Percentiles rank a stretch among this genome's conserved stretches.
phyloP scores from a whole-genome alignment of 2,113 vertebrate species.

The Capreolus pygargus region DNA sequence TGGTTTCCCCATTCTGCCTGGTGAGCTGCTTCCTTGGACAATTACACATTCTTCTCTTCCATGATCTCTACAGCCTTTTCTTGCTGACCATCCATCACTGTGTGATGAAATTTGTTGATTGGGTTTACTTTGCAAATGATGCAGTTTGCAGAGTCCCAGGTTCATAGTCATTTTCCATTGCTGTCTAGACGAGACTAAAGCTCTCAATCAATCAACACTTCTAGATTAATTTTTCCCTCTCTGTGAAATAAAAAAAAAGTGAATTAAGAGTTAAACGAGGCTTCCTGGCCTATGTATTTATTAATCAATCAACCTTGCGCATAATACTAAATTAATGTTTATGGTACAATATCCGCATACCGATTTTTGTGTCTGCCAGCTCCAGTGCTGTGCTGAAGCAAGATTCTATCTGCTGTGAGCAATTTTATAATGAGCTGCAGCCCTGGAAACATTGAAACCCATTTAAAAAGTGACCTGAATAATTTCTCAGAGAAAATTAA shows the following conservation, averaged over 20 bases:
- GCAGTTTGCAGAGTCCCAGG: slow-evolving; percentile 44
- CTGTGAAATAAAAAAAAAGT: slow-evolving; percentile 56
- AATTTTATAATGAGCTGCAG: slow-evolving; percentile 83
- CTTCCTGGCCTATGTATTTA: slow-evolving; percentile 69
- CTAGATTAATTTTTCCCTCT: slow-evolving; percentile 60
- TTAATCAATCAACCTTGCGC: slow-evolving; percentile 67
- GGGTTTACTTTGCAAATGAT: slow-evolving; percentile 71
- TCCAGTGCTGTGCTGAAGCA: slow-evolving; percentile 83
- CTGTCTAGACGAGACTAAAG: slow-evolving; percentile 61
- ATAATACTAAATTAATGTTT: slow-evolving; percentile 86
- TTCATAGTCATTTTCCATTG: slow-evolving; percentile 47
- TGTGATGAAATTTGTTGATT: slow-evolving; percentile 65
- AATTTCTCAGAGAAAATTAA: slow-evolving; percentile 85
- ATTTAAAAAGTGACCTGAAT: slow-evolving; percentile 83
- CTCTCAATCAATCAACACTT: slow-evolving; percentile 59
- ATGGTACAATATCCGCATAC: slow-evolving; percentile 83
- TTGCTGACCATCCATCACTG: slow-evolving; percentile 58
- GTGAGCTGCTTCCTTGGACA: background rate
- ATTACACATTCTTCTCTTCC: background rate
- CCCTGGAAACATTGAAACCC: slow-evolving; percentile 82
- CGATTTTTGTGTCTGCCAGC: slow-evolving; percentile 84
- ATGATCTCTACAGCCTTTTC: background rate
- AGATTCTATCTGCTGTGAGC: slow-evolving; percentile 85
- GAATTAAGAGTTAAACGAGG: slow-evolving; percentile 72
- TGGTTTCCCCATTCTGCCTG: slow-evolving; percentile 29